Evolutionary conservation across 2,888 invertebrate genomes (phyloP).

Genomic region (Drosophila formosana): DNA sequence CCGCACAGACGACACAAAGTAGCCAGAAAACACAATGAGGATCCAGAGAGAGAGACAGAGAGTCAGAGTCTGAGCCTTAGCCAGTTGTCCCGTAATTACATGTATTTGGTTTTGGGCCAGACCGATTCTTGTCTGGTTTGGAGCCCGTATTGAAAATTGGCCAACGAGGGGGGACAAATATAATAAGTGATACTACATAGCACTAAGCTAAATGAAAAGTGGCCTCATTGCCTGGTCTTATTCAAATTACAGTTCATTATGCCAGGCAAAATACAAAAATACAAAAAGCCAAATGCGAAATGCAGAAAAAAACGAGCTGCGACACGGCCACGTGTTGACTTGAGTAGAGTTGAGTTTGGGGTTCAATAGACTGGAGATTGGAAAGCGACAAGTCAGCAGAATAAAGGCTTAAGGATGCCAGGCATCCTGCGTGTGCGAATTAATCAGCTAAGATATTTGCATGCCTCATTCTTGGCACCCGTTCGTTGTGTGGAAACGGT

Average conservation of each 20-base stretch:
- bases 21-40: slow-evolving; percentile 47
- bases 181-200: slow-evolving; percentile 25
- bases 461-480: slow-evolving; percentile 46
- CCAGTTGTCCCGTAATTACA: slow-evolving; percentile 60
- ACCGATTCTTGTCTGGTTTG: slow-evolving; percentile 30
- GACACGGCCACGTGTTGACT: slow-evolving; percentile 40
- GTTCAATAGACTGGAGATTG: slow-evolving; percentile 77
- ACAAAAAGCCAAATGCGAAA: slow-evolving; percentile 39
- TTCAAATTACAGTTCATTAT: slow-evolving; percentile 78
- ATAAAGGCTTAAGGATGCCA: slow-evolving; percentile 72
- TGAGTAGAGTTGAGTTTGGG: slow-evolving; percentile 24
- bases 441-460: slow-evolving; percentile 77
- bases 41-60: background rate
- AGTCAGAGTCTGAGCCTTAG: slow-evolving; percentile 4
- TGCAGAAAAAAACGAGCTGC: slow-evolving; percentile 46
- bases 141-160: slow-evolving; percentile 14
- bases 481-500: slow-evolving; percentile 45
- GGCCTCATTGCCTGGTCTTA: slow-evolving; percentile 49
- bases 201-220: slow-evolving; percentile 77
- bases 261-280: slow-evolving; percentile 60
- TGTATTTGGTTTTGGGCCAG: slow-evolving; percentile 14
- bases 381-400: slow-evolving; percentile 74
- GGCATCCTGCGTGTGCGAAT: slow-evolving; percentile 76
- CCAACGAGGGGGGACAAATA: background rate
- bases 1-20: slow-evolving; percentile 62